Base-by-base conservation (phyloP, 2,888 invertebrate genomes). In the Andrena marginata region DNA sequence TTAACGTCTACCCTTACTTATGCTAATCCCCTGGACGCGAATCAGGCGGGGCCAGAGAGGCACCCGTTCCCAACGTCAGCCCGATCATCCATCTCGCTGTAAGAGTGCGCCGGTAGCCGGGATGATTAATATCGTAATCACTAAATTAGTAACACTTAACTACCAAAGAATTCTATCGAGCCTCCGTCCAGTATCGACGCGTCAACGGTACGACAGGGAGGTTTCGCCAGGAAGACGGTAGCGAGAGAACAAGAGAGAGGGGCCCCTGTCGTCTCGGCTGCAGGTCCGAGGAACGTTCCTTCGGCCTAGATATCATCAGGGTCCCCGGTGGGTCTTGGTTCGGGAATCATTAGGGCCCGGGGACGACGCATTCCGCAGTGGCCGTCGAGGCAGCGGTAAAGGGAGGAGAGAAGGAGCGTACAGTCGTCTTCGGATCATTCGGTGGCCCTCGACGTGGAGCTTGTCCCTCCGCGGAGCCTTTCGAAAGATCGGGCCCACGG, bases 251-350 rank as follows among this genome's bases (percentile, higher is more conserved):
- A 20, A 71, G 72, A 35, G 48, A 64, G 42, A 42, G 3, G 42
- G 4, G 59, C 49, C 49, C 54, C n/a, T 48, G 59, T 31, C 60
- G 26, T 56, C 56, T 56, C 48, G 54, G 77, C 71, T 42, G 77
- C 76, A n/a, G 82, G 68, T 74, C 77, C 75, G 56, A 67, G 81
- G 72, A 85, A 84, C 85, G 77, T 84, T 85, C 75, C 85, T 73
- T 73, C 90, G 81, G 83, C 82, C 85, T 87, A 89, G 90, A 90
- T 90, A 90, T 89, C 89, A 91, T 90, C 90, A 84, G 82, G 85
- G 82, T 84, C 79, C 85, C 84, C 77, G 80, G 86, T 83, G 86
- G 84, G 84, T 85, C 85, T 82, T 83, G 82, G 86, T 89, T 88
- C 88, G 88, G 90, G 81, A 90, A 89, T 90, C 91, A 91, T 92